Base-by-base conservation (phyloP, 2,888 invertebrate species). In the Cantharis rufa region DNA sequence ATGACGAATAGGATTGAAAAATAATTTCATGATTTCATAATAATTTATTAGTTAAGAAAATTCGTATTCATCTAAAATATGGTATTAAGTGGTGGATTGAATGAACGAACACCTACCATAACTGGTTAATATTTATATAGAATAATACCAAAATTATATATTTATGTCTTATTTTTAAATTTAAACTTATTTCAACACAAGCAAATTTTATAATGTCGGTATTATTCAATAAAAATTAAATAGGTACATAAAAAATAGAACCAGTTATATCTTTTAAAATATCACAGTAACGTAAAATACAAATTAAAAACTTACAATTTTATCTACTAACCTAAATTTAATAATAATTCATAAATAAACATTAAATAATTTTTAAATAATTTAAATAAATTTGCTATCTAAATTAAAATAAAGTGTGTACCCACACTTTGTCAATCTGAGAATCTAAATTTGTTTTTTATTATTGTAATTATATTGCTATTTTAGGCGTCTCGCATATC, bases 271-370 rank as follows among this genome's bases (percentile, higher is more conserved):
- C 72, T 66, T 70, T 75, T 70, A 63, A 73, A 79, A 80, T 80
- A 80, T 80, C 80, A 80, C 80, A 80, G 80, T 79, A 79, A 75
- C 28, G 69, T 71, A 76, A 77, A 61, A 76, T 63, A 69, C 68
- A 70, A 15, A 24, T 74, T 77, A 74, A 71, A 70, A 74, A 48
- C 27, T 66, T 64, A 72, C 64, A 48, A n/a, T n/a, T 48, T 48
- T 48, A 48, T 48, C 48, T 48, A 27, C 27, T 69, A 69, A 27
- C 69, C 27, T 69, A 64, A 71, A 74, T 24, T n/a, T 16, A 32
- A 28, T 32, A 70, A 68, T 63, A 75, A 28, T 71, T 75, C 48
- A 75, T 75, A 75, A 75, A 71, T 16, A 62, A 69, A 21, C 16
- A 27, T 74, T 72, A 69, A 70, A 24, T 61, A 62, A 61, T 28